Evolutionary conservation across 2,888 invertebrate species (phyloP).

Genomic region (Micoletzkya japonica): DNA sequence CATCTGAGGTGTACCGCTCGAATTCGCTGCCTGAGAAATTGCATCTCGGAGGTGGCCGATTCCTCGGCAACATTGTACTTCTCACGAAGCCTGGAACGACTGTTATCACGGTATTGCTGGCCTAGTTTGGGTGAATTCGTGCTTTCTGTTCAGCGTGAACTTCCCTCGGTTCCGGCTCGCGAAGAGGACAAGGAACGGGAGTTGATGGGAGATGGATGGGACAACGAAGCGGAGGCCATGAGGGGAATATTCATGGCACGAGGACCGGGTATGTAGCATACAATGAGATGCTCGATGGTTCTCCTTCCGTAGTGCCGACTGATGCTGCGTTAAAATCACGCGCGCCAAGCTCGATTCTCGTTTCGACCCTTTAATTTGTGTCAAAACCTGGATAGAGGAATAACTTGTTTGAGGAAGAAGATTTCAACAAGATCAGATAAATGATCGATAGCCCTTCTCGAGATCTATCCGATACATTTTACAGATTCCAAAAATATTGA

Average conservation of each 20-base stretch:
- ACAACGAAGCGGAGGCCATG: constrained; percentile 57
- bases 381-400: too few species aligned
- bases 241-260: constrained; percentile 60
- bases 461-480: too few species aligned
- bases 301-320: too few species aligned
- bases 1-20: constrained; percentile 37
- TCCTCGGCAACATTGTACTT: constrained; percentile 59
- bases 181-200: constrained; percentile 45
- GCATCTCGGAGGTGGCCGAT: constrained; percentile 53
- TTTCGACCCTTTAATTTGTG: too few species aligned
- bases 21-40: constrained; percentile 55
- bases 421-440: too few species aligned
- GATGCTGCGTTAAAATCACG: too few species aligned
- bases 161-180: constrained; percentile 54
- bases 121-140: not conserved
- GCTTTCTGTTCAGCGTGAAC: constrained; percentile 48
- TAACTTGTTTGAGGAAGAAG: too few species aligned
- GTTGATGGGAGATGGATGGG: constrained; percentile 57
- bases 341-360: too few species aligned
- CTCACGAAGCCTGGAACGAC: constrained; percentile 60
- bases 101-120: constrained; percentile 50
- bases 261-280: constrained; percentile 57
- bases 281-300: too few species aligned
- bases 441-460: too few species aligned
- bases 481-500: too few species aligned